These are phyloP conservation scores for Sphyrna mokarran DNA, from an alignment of 2,113 vertebrate species.

Conservation along the genomic window DNA sequence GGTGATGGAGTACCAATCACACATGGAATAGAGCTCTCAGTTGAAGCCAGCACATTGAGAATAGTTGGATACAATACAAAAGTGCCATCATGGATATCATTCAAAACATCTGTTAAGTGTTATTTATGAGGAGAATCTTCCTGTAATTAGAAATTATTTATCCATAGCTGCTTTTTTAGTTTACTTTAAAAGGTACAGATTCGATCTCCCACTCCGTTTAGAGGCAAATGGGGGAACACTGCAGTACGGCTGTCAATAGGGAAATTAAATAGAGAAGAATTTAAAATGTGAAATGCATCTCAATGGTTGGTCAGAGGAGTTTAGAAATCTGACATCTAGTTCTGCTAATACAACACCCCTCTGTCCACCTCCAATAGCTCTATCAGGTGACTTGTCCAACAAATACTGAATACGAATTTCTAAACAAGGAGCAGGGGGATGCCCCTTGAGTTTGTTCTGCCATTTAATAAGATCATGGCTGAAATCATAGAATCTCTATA, in stretches of 20 bases:
- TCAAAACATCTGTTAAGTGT: not conserved
- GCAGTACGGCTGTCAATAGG: not conserved
- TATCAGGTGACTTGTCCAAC: no score
- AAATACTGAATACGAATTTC: no score
- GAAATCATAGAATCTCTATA: no score
- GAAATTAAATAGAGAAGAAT: not conserved
- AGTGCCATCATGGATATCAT: not conserved
- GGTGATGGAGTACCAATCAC: slow-evolving; percentile 21
- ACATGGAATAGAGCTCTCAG: slow-evolving; percentile 1
- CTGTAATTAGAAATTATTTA: not conserved
- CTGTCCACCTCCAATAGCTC: no score
- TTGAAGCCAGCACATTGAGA: not conserved
- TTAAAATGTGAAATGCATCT: not conserved
- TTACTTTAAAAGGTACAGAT: not conserved
- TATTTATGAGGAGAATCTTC: slow-evolving; percentile 20
- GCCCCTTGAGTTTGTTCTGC: no score
- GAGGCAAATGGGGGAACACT: not conserved
- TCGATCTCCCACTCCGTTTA: not conserved
- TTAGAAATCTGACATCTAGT: not conserved
- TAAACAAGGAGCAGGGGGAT: no score
- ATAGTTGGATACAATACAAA: not conserved
- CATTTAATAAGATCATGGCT: no score
- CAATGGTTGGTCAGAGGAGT: not conserved
- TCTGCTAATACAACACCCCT: not conserved
- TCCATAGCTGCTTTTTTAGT: not conserved